Evolutionary conservation across 2,797 vertebrate species (phyloP).

Genomic region (Characodon lateralis): DNA sequence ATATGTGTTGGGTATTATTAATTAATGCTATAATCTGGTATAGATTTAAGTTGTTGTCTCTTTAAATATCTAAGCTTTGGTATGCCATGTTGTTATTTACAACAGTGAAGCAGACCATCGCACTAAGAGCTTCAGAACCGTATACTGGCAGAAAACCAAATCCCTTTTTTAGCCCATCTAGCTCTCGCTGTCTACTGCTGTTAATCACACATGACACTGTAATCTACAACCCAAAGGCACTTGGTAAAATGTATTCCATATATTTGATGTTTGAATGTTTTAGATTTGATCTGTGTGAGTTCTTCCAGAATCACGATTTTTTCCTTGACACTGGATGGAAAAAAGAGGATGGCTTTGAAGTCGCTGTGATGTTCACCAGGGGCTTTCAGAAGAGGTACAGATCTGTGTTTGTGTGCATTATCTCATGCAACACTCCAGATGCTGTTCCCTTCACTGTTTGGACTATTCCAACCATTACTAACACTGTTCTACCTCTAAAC

Average conservation of each 20-base stretch:
- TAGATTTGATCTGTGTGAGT: background rate
- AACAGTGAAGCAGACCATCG: constrained; percentile 18
- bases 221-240: background rate
- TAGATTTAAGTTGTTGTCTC: background rate
- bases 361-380: constrained; percentile 4
- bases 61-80: background rate
- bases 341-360: background rate
- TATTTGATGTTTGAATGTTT: background rate
- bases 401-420: background rate
- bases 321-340: no score
- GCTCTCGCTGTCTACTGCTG: constrained; percentile 15
- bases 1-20: background rate
- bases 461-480: no score
- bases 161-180: constrained; percentile 31
- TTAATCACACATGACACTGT: constrained; percentile 1
- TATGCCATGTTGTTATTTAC: background rate
- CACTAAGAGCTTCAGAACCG: constrained; percentile 26
- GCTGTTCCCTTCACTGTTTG: background rate
- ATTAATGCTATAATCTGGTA: background rate
- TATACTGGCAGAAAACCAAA: constrained; percentile 24
- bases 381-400: background rate
- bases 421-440: background rate
- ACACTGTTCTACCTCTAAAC: background rate
- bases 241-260: background rate
- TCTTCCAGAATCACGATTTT: background rate